A percentile compares a stretch with the other conserved stretches of the same genome.
Conservation (phyloP, 1,140 invertebrate species). For the Papilio helenus region DNA sequence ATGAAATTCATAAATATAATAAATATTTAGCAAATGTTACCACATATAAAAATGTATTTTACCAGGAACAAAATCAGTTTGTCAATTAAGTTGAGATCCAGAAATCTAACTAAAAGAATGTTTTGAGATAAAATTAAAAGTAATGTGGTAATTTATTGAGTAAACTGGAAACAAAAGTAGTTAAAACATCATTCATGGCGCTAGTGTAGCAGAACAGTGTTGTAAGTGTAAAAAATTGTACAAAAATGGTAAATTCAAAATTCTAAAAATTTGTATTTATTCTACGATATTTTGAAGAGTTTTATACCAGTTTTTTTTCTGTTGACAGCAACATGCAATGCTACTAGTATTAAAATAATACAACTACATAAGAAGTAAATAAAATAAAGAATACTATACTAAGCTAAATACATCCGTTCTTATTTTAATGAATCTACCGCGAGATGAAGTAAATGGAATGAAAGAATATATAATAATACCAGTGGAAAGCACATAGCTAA, state of each 20-base stretch:
- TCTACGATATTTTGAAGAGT: neutral
- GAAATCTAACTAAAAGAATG: too few relatives aligned
- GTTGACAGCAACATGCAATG: neutral
- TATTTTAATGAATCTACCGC: slow-evolving; percentile 5
- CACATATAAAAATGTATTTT: neutral
- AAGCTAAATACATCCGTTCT: neutral
- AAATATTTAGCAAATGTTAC: slow-evolving; percentile 19
- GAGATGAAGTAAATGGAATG: neutral
- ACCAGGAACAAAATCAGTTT: neutral
- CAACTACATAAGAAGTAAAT: neutral
- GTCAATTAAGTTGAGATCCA: too few relatives aligned
- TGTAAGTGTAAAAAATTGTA: neutral
- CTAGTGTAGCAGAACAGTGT: neutral
- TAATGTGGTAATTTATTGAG: too few relatives aligned
- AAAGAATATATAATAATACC: neutral
- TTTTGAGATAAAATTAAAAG: too few relatives aligned
- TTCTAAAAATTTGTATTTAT: neutral
- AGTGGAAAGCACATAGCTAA: neutral
- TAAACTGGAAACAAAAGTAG: too few relatives aligned
- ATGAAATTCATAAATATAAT: slow-evolving; percentile 46
- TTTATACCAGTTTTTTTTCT: neutral
- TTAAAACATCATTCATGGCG: neutral
- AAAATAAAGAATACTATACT: neutral
- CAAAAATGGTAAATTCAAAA: neutral
- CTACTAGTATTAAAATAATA: neutral